Base-by-base conservation (phyloP, 2,113 vertebrate genomes). In the Oreochromis tanganicae region DNA sequence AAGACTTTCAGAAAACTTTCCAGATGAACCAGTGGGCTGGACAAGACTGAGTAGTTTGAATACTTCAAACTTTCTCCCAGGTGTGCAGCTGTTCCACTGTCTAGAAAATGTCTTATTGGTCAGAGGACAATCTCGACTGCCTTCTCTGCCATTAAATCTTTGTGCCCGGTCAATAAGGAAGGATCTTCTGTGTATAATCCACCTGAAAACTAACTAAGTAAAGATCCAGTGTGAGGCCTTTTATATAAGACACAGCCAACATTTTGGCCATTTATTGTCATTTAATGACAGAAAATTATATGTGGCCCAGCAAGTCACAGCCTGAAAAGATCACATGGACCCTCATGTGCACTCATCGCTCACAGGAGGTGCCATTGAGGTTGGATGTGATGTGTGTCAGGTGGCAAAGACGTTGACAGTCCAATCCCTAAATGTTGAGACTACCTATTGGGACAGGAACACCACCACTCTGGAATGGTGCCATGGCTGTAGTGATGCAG, bases 321-420 rank as follows among this genome's bases (percentile, higher is more conserved):
- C 57, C 57, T 17, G 27, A 61, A 61, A 9, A 32, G 27, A 9
- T 9, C 57, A 32, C 14, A 5, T 17, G 57, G 27, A 17, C 0
- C 57, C 57, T 61, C 14, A 0, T 32, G 57, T 0, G 5, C 27
- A 32, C 14, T 61, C 27, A 32, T 17, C 0, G 8, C 57, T 17
- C 27, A 0, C 2, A 10, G 57, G 1, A 61, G 57, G 57, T 10
- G 14, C 57, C 57, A 32, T 17, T 32, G 2, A 17, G 27, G 14
- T 59, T 54, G 9, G 4, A 32, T 61, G 57, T 61, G 27, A 61
- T 34, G 27, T 61, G 57, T 32, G 8, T 61, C 14, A 32, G 27
- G 57, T 61, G 57, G 57, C 3, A 59, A 29, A 16, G 27, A 16
- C 7, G 4, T 24, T 57, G 24, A 16, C 0, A 57, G 24, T 59